These are phyloP conservation scores for Notolepis coatsorum DNA, from an alignment of 2,797 vertebrate species.

Conservation along the genomic window DNA sequence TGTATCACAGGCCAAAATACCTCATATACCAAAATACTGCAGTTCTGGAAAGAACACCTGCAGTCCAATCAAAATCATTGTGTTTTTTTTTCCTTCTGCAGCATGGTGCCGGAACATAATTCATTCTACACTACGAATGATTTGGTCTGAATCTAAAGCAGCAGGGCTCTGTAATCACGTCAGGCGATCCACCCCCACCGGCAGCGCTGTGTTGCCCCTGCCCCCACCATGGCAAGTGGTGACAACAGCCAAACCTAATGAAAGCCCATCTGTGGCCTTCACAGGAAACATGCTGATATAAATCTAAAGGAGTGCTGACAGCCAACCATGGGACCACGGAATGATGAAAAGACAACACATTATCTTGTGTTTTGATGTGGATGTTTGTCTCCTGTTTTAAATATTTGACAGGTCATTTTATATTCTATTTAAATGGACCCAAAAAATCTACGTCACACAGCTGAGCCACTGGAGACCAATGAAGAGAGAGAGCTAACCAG, in stretches of 20 bases:
- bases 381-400: not conserved
- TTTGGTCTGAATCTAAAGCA: too few relatives aligned
- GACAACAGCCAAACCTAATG: constrained; percentile 4
- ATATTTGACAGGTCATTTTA: not conserved
- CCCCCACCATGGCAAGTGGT: not conserved
- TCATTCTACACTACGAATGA: too few relatives aligned
- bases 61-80: too few relatives aligned
- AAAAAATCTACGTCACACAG: constrained; percentile 1
- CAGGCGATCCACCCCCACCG: not conserved
- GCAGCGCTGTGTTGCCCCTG: not conserved
- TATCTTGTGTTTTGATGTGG: not conserved
- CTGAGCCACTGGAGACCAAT: not conserved
- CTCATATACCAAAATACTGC: too few relatives aligned
- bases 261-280: not conserved
- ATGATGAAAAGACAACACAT: not conserved
- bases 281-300: constrained; percentile 1
- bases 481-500: not conserved
- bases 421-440: not conserved
- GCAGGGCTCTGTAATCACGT: not conserved
- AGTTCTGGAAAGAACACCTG: too few relatives aligned
- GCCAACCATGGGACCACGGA: not conserved
- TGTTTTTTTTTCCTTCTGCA: too few relatives aligned
- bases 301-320: not conserved
- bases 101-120: too few relatives aligned
- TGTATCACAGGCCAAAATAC: too few relatives aligned